Conservation (phyloP, 2,113 vertebrate species). For the Myrmophylax atrothorax region DNA sequence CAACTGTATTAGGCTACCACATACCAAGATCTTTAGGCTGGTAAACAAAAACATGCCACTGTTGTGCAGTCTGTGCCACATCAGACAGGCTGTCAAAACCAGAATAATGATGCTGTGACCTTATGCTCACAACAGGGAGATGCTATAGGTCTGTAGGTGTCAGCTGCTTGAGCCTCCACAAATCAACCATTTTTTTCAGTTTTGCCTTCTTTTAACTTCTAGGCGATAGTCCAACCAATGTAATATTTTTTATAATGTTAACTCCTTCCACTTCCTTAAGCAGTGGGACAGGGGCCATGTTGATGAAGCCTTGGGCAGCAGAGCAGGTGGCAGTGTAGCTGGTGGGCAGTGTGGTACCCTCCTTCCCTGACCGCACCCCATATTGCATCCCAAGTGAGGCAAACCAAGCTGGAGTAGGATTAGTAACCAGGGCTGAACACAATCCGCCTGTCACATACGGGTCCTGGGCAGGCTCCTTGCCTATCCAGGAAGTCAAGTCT, state of each 20-base stretch:
- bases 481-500: not conserved
- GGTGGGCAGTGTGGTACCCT: not conserved
- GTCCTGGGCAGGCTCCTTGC: not conserved
- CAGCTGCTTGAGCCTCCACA: not conserved
- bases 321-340: not conserved
- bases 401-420: not conserved
- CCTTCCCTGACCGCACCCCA: not conserved
- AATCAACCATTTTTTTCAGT: not conserved
- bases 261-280: not conserved
- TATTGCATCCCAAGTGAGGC: not conserved
- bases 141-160: rapidly evolving
- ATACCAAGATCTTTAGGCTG: not conserved
- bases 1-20: not conserved
- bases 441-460: not conserved
- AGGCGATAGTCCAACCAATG: not conserved
- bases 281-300: not conserved
- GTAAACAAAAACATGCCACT: not conserved
- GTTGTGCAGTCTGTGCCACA: not conserved
- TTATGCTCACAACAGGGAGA: not conserved
- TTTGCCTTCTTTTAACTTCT: not conserved
- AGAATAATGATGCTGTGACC: not conserved
- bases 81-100: not conserved
- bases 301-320: not conserved
- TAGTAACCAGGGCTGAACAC: not conserved
- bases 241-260: not conserved